phyloP scores from a whole-genome alignment of 2,113 vertebrate genomes.

The Myotis brandtii region DNA sequence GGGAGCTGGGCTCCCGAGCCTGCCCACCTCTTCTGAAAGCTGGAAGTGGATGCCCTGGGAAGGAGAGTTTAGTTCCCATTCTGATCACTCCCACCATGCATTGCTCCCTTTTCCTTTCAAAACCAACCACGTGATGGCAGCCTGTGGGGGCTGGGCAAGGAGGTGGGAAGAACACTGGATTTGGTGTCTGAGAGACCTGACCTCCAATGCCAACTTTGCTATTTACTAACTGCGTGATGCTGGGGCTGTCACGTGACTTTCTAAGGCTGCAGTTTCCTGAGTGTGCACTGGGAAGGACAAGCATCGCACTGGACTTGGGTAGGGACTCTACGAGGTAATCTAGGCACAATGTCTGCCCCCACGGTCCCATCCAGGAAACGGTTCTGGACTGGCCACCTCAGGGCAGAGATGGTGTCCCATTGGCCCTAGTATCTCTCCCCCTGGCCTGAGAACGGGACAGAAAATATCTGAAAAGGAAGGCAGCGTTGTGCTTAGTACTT shows the following conservation, averaged over 20 bases:
- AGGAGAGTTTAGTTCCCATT: neutral
- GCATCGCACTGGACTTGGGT: neutral
- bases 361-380: neutral
- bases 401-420: neutral
- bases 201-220: neutral
- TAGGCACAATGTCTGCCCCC: neutral
- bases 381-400: neutral
- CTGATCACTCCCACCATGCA: neutral
- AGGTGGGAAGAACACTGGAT: neutral
- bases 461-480: neutral
- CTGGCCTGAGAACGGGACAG: neutral
- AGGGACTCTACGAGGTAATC: neutral
- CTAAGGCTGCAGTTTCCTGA: neutral
- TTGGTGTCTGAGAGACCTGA: neutral
- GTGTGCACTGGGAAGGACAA: neutral
- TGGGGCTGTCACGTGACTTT: neutral
- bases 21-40: neutral
- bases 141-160: neutral
- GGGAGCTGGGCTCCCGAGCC: slow-evolving; percentile 61
- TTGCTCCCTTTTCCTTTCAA: neutral
- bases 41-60: neutral
- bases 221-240: neutral
- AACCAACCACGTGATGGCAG: neutral
- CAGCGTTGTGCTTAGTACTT: neutral
- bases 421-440: neutral